phyloP scores from a whole-genome alignment of 2,797 vertebrate genomes.

The Lagorchestes hirsutus region DNA sequence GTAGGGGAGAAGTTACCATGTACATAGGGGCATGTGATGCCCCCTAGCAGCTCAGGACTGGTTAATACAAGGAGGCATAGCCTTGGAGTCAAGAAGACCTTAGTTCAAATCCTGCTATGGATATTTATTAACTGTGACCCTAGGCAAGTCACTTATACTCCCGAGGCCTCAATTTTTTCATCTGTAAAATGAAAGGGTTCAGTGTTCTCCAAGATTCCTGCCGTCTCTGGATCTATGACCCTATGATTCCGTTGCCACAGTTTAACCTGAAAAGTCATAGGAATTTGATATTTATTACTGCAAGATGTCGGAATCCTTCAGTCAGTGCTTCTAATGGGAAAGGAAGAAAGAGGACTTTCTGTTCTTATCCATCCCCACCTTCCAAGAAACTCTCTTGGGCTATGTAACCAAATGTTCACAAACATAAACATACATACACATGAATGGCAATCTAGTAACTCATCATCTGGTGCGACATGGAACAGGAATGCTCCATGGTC shows the following conservation, averaged over 20 bases:
- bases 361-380: neutral
- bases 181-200: neutral
- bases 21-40: neutral
- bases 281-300: conserved; percentile 39
- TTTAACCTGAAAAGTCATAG: neutral
- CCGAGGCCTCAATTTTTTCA: neutral
- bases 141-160: neutral
- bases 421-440: rapidly evolving
- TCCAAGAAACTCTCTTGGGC: neutral
- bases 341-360: neutral
- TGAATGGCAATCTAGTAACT: neutral
- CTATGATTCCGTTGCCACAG: neutral
- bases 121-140: neutral
- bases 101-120: neutral
- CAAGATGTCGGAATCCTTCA: conserved; percentile 8
- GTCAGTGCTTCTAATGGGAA: neutral
- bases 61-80: neutral
- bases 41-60: conserved; percentile 12
- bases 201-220: neutral
- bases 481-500: neutral
- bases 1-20: neutral
- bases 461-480: neutral
- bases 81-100: neutral
- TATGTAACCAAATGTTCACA: neutral
- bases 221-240: neutral